A percentile compares a stretch with the other conserved stretches of the same genome.
Evolutionary conservation across 2,888 invertebrate species (phyloP).

Genomic region (Phengaris arion): DNA sequence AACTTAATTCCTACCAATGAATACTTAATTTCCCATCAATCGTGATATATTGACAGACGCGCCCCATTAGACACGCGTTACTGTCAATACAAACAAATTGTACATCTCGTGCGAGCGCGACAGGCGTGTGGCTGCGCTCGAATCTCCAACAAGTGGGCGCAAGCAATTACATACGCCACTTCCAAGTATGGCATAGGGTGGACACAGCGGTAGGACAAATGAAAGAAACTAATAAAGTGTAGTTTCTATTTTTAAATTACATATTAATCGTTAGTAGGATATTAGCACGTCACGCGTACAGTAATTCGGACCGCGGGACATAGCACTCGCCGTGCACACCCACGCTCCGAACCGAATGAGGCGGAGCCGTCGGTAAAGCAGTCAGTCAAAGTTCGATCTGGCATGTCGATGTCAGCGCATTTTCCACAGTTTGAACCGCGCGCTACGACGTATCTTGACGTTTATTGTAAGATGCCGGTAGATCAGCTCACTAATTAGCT

Average conservation of each 20-base stretch:
- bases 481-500: background rate
- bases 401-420: too few relatives aligned
- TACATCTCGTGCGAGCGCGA: background rate
- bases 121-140: background rate
- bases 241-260: too few relatives aligned
- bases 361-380: too few relatives aligned
- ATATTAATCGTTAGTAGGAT: too few relatives aligned
- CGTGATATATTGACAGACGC: constrained; percentile 14
- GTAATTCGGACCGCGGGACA: too few relatives aligned
- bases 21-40: constrained; percentile 3
- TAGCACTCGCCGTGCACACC: too few relatives aligned
- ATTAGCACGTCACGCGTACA: too few relatives aligned
- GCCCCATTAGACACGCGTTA: constrained; percentile 38
- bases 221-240: background rate
- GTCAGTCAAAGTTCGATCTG: too few relatives aligned
- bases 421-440: too few relatives aligned
- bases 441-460: too few relatives aligned
- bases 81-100: constrained; percentile 51
- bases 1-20: background rate
- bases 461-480: too few relatives aligned
- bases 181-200: constrained; percentile 31
- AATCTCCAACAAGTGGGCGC: constrained; percentile 46
- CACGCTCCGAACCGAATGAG: too few relatives aligned
- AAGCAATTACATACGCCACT: constrained; percentile 46
- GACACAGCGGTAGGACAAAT: background rate